Evolutionary conservation across 2,113 vertebrate genomes (phyloP).

Genomic region (Cheirogaleus medius): DNA sequence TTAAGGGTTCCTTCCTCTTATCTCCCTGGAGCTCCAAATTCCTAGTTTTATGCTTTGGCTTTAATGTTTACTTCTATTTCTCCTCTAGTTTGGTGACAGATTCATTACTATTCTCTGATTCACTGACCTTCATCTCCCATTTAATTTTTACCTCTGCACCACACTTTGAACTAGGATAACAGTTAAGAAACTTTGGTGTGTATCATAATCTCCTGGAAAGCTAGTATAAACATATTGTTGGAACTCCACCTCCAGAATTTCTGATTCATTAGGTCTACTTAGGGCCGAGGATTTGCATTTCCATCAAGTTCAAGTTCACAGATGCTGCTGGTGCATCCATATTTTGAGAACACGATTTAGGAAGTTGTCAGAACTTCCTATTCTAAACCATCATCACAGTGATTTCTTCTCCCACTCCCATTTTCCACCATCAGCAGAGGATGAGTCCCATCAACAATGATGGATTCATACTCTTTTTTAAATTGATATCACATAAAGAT

Average conservation of each 20-base stretch:
- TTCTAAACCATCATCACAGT: background rate
- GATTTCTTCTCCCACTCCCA: background rate
- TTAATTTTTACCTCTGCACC: background rate
- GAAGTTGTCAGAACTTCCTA: background rate
- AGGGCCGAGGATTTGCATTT: background rate
- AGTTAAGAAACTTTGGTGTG: background rate
- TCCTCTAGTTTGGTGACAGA: background rate
- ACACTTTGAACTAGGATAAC: background rate
- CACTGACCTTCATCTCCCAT: background rate
- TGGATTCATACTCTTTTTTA: background rate
- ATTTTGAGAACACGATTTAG: background rate
- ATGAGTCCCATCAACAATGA: background rate
- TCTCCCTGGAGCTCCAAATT: background rate
- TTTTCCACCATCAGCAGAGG: background rate
- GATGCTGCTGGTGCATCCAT: background rate
- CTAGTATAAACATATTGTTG: background rate
- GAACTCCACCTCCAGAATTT: background rate
- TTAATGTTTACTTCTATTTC: constrained; percentile 2
- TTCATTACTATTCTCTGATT: background rate
- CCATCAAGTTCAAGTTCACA: background rate
- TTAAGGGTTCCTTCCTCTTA: background rate
- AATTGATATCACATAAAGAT: background rate
- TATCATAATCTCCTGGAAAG: background rate
- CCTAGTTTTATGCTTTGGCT: background rate
- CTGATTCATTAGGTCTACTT: background rate